These are phyloP conservation scores for Orthosia incerta DNA, from an alignment of 2,888 invertebrate species.

Conservation along the genomic window DNA sequence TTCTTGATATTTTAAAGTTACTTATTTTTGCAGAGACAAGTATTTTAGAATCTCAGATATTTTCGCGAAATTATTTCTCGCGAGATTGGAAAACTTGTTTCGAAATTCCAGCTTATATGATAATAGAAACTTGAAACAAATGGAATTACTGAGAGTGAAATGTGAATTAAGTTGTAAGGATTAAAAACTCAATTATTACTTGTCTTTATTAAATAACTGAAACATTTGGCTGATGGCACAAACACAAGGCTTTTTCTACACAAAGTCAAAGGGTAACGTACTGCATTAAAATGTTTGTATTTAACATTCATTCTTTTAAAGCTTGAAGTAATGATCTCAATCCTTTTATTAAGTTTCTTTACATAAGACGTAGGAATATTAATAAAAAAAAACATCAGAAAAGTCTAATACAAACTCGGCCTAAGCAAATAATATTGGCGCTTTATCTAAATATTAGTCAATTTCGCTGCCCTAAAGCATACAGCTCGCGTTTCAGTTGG, in stretches of 20 bases:
- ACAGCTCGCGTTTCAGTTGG: slow-evolving; percentile 27
- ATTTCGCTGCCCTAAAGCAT: slow-evolving; percentile 10
- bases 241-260: neutral
- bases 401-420: neutral
- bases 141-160: slow-evolving; percentile 18
- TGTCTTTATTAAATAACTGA: neutral
- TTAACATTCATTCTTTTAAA: neutral
- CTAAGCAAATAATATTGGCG: neutral
- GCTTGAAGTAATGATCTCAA: neutral
- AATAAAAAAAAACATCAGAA: neutral
- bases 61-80: slow-evolving; percentile 36
- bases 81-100: slow-evolving; percentile 34
- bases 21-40: slow-evolving; percentile 32
- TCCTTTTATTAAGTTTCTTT: neutral
- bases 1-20: slow-evolving; percentile 31
- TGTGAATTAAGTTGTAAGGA: slow-evolving; percentile 1
- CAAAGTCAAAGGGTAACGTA: slow-evolving; percentile 11
- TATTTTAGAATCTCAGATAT: slow-evolving; percentile 23
- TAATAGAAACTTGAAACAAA: slow-evolving; percentile 30
- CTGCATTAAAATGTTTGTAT: neutral
- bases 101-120: slow-evolving; percentile 34
- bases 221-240: neutral
- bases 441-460: slow-evolving; percentile 6
- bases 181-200: slow-evolving; percentile 15
- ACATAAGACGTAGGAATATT: neutral